Conservation (phyloP, 2,888 invertebrate genomes). For the Epistrophe grossulariae region DNA sequence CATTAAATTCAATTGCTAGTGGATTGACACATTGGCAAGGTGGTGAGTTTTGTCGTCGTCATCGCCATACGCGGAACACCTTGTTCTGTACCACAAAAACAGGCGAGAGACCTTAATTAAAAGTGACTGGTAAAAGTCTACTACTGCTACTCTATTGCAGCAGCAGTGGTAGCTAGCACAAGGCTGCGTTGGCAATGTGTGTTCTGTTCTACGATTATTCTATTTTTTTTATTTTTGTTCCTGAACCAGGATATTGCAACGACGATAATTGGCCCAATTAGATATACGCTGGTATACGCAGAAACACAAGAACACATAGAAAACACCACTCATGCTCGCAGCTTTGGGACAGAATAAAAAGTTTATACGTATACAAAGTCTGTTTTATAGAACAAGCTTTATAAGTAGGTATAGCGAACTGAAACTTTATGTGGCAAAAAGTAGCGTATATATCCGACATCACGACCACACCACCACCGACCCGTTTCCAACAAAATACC, state of each 20-base stretch:
- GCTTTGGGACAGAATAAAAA: constrained; percentile 3
- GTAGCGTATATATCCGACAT: constrained; percentile 46
- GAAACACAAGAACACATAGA: background rate
- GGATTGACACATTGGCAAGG: constrained; percentile 61
- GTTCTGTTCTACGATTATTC: constrained; percentile 7
- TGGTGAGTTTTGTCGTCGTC: constrained; percentile 29
- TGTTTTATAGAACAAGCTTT: background rate
- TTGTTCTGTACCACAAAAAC: constrained; percentile 43
- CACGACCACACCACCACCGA: background rate
- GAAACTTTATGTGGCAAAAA: constrained; percentile 31
- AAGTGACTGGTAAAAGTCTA: constrained; percentile 70
- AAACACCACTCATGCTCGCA: background rate
- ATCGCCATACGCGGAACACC: constrained; percentile 6
- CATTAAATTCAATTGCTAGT: constrained; percentile 71
- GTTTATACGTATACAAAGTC: background rate
- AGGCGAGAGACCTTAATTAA: constrained; percentile 67
- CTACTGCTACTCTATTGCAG: constrained; percentile 29
- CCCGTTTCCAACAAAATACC: constrained; percentile 52
- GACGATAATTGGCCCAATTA: constrained; percentile 74
- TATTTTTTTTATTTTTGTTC: constrained; percentile 8
- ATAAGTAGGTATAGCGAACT: background rate
- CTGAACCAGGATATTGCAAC: constrained; percentile 58
- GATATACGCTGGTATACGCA: constrained; percentile 34
- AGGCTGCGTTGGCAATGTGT: background rate
- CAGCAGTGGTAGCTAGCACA: constrained; percentile 2